Evolutionary conservation across 2,888 invertebrate genomes (phyloP).

Genomic region (Quadriops clusia): DNA sequence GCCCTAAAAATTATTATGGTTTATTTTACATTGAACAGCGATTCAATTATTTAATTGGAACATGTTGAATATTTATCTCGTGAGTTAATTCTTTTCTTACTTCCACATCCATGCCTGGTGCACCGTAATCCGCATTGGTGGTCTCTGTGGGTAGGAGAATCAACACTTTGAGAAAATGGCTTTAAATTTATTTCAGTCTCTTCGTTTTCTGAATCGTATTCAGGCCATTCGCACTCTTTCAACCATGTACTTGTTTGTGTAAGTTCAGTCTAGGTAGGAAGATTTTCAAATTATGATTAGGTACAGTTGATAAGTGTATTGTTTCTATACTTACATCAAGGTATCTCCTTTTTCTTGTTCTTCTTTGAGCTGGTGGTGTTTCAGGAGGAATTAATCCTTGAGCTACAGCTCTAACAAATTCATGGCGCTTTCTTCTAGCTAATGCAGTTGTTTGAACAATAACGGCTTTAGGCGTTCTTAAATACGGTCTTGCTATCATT

Average conservation of each 20-base stretch:
- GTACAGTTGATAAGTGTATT: neutral
- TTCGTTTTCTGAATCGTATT: slow-evolving; percentile 42
- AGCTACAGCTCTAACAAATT: slow-evolving; percentile 49
- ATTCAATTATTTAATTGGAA: neutral
- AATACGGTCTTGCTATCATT: slow-evolving; percentile 51
- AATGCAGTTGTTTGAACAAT: slow-evolving; percentile 49
- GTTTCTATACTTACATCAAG: slow-evolving; percentile 33
- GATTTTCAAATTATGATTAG: neutral
- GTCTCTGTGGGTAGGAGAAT: slow-evolving; percentile 29
- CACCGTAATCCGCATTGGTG: slow-evolving; percentile 46
- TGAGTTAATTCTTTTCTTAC: neutral
- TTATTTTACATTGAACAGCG: neutral
- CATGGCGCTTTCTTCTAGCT: slow-evolving; percentile 48
- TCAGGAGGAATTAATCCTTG: slow-evolving; percentile 46
- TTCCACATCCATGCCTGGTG: slow-evolving; percentile 29
- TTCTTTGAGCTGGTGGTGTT: slow-evolving; percentile 47
- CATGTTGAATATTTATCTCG: neutral
- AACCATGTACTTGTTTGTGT: slow-evolving; percentile 39
- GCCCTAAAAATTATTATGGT: slow-evolving; percentile 3
- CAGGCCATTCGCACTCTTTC: slow-evolving; percentile 49
- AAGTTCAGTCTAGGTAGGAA: slow-evolving; percentile 30
- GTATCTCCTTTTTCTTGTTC: slow-evolving; percentile 35
- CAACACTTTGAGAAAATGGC: slow-evolving; percentile 21
- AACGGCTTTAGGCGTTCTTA: slow-evolving; percentile 47
- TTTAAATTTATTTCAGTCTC: slow-evolving; percentile 33